Evolutionary conservation across 2,113 vertebrate species (phyloP).

Genomic region (Sinosuthora webbiana): DNA sequence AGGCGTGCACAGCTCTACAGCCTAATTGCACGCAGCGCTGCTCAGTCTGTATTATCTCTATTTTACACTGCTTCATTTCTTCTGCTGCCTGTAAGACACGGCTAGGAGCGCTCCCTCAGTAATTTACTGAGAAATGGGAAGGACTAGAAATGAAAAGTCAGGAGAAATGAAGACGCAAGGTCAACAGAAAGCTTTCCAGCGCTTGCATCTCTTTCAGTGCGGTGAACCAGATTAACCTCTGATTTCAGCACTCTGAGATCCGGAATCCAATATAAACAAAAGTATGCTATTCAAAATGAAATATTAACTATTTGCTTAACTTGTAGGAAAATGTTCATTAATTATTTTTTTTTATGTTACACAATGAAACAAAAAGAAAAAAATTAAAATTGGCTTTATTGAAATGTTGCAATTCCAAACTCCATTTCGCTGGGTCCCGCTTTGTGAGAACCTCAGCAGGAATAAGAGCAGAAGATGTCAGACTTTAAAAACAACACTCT

Average conservation of each 20-base stretch:
- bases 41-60: background rate
- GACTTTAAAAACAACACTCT: background rate
- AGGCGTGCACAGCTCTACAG: rapidly evolving
- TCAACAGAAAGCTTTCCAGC: background rate
- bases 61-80: background rate
- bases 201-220: background rate
- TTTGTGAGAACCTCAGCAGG: background rate
- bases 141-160: background rate
- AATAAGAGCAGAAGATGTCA: background rate
- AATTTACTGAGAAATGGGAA: background rate
- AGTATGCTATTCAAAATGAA: background rate
- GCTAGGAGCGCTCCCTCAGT: background rate
- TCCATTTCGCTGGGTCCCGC: background rate
- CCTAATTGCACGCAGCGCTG: background rate
- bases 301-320: background rate
- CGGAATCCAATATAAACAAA: background rate
- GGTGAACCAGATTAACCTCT: background rate
- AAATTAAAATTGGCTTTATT: background rate
- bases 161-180: background rate
- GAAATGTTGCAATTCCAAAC: background rate
- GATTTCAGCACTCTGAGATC: background rate
- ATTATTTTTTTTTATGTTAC: background rate
- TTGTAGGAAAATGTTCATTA: background rate
- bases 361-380: background rate
- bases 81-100: background rate